These are phyloP conservation scores for Uropsilus gracilis DNA, from an alignment of 2,113 vertebrate genomes.

Conservation along the genomic window DNA sequence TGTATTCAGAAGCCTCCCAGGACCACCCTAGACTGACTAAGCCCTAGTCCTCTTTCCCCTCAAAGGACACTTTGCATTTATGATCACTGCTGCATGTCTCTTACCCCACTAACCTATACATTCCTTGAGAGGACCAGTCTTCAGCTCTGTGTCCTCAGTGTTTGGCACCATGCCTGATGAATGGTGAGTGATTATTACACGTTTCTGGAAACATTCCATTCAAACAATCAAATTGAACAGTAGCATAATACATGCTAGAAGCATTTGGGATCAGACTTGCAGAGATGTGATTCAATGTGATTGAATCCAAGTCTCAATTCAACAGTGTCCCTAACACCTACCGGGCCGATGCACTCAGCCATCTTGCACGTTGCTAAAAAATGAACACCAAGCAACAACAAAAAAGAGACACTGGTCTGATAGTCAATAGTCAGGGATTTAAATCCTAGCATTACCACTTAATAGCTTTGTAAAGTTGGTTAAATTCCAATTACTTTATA, in stretches of 20 bases:
- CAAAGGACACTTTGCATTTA: not conserved
- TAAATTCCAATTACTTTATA: conserved; percentile 49
- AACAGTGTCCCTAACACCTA: not conserved
- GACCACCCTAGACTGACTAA: not conserved
- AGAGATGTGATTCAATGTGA: conserved; percentile 19
- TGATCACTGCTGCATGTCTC: not conserved
- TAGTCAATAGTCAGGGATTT: not conserved
- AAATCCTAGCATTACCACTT: not conserved
- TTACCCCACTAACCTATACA: not conserved
- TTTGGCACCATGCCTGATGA: not conserved
- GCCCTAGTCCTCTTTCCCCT: not conserved
- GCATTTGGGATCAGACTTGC: not conserved
- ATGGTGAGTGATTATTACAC: not conserved
- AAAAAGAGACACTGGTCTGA: not conserved
- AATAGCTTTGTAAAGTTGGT: conserved; percentile 6
- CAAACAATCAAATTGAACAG: not conserved
- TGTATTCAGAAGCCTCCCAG: not conserved
- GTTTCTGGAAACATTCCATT: conserved; percentile 14
- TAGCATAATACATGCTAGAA: not conserved
- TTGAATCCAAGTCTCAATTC: conserved; percentile 27
- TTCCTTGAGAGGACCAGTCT: not conserved
- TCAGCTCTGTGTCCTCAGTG: not conserved
- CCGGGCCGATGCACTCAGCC: not conserved
- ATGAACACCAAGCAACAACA: not conserved
- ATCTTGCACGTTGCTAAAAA: not conserved